Conservation (phyloP, 1,140 invertebrate species). For the Drosophila nannoptera region DNA sequence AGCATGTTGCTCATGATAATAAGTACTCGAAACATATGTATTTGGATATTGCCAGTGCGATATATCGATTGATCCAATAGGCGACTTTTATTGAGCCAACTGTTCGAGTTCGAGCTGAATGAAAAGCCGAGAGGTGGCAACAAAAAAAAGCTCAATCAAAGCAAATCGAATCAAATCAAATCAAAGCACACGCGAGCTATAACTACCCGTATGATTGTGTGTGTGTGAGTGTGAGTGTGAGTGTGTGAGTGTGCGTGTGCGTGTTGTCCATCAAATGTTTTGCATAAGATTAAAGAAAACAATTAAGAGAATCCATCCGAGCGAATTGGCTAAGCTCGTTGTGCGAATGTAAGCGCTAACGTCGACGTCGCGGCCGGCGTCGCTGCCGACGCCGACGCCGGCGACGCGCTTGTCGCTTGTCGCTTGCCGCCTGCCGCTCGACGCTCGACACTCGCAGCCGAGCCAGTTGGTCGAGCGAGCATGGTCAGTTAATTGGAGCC, state of each 20-base stretch:
- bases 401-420: constrained; percentile 5
- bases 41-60: not conserved
- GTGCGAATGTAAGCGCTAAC: constrained; percentile 62
- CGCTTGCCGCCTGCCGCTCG: not conserved
- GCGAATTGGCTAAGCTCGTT: constrained; percentile 59
- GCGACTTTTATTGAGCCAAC: constrained; percentile 55
- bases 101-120: constrained; percentile 53
- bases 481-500: constrained; percentile 44
- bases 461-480: constrained; percentile 36
- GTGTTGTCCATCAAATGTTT: constrained; percentile 75
- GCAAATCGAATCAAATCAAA: constrained; percentile 40
- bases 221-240: not conserved
- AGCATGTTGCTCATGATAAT: constrained; percentile 6
- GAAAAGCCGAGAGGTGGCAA: constrained; percentile 28
- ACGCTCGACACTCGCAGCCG: not conserved
- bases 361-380: constrained; percentile 4
- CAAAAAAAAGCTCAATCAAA: constrained; percentile 23
- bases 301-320: constrained; percentile 73
- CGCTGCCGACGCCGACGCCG: constrained; percentile 13
- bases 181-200: constrained; percentile 8
- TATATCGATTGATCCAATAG: constrained; percentile 39
- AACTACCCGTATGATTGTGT: not conserved
- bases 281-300: constrained; percentile 76
- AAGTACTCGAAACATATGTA: constrained; percentile 14
- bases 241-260: constrained; percentile 27